phyloP scores from a whole-genome alignment of 2,113 vertebrate genomes.

The Myrmecophaga tridactyla region DNA sequence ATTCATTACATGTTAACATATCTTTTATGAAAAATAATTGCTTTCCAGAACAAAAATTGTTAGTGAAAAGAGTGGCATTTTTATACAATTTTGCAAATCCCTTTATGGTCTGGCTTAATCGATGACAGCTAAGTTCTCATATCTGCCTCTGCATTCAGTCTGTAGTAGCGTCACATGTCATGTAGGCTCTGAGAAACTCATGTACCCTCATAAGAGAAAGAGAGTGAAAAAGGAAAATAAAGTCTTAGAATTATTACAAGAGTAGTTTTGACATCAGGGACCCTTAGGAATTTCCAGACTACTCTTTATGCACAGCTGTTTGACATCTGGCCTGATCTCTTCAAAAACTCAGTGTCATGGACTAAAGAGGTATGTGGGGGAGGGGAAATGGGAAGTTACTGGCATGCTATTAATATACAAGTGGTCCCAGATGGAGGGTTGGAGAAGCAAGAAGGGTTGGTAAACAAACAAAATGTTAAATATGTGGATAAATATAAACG shows the following conservation, averaged over 20 bases:
- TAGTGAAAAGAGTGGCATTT: neutral
- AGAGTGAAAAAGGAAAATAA: neutral
- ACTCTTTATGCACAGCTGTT: neutral
- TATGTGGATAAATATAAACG: neutral
- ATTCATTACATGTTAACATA: neutral
- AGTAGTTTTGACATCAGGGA: neutral
- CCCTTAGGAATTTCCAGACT: neutral
- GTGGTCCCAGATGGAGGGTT: neutral
- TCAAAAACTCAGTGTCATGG: neutral
- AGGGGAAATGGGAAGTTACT: neutral
- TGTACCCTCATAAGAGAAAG: neutral
- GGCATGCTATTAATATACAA: neutral
- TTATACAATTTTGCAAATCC: neutral
- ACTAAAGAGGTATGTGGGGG: neutral
- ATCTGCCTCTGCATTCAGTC: neutral
- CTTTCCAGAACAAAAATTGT: neutral
- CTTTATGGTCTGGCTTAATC: neutral
- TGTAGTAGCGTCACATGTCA: neutral
- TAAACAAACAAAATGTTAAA: neutral
- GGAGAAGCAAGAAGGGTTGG: neutral
- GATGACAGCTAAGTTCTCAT: neutral
- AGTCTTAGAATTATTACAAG: neutral
- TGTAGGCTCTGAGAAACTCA: neutral
- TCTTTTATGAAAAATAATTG: neutral
- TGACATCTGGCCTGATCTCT: neutral